Percentiles rank a stretch among this genome's conserved stretches.
These are phyloP conservation scores for Patagioenas fasciata DNA, from an alignment of 2,113 vertebrate species.

Conservation along the genomic window DNA sequence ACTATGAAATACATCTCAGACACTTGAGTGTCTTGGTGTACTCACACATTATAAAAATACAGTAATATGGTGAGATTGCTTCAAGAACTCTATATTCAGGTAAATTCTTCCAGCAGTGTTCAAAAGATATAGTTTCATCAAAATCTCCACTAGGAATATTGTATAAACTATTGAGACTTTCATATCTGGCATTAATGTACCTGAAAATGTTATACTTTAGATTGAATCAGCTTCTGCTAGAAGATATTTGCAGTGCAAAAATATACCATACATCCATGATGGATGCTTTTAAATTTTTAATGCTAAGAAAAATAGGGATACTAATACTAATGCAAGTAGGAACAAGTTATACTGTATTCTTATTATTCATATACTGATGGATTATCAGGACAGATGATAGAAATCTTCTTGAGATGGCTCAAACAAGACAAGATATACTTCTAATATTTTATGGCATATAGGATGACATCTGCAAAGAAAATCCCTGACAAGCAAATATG, in stretches of 20 bases:
- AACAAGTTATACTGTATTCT: neutral
- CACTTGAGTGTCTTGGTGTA: neutral
- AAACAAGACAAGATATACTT: neutral
- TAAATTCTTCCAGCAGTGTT: neutral
- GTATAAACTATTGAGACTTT: slow-evolving; percentile 21
- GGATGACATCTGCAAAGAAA: neutral
- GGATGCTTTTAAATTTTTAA: neutral
- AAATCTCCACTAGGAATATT: neutral
- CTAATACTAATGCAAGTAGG: neutral
- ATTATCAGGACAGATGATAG: neutral
- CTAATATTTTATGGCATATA: neutral
- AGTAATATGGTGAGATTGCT: neutral
- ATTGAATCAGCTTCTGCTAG: neutral
- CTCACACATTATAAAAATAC: neutral
- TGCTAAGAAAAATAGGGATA: neutral
- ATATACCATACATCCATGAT: neutral
- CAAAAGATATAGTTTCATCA: neutral
- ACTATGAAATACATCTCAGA: neutral
- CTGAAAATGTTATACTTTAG: neutral
- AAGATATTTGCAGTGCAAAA: neutral
- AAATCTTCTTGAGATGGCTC: neutral
- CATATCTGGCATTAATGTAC: slow-evolving; percentile 29
- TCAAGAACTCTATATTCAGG: neutral
- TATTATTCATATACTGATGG: neutral
- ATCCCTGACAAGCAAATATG: neutral